Evolutionary conservation across 2,888 invertebrate genomes (phyloP).

Genomic region (Hirtodrosophila confusa): DNA sequence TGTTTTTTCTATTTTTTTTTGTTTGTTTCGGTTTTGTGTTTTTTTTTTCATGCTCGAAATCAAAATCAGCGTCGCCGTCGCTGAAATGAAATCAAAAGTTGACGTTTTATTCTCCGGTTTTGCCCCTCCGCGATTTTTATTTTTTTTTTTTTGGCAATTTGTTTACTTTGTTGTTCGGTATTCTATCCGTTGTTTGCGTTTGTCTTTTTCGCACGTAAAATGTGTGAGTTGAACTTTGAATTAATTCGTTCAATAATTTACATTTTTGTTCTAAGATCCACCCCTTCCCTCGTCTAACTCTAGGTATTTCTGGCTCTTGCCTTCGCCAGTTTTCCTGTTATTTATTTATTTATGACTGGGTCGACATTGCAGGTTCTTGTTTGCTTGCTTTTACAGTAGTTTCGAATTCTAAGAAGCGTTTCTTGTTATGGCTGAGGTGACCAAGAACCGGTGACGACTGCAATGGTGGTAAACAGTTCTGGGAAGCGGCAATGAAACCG

Average conservation of each 20-base stretch:
- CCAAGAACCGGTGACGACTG: slow-evolving; percentile 39
- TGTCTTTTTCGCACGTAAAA: slow-evolving; percentile 67
- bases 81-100: slow-evolving; percentile 62
- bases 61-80: slow-evolving; percentile 42
- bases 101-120: slow-evolving; percentile 25
- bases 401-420: slow-evolving; percentile 45
- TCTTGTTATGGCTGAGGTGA: slow-evolving; percentile 32
- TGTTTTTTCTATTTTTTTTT: slow-evolving; percentile 33
- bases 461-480: slow-evolving; percentile 53
- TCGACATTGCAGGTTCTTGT: slow-evolving; percentile 58
- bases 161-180: slow-evolving; percentile 27
- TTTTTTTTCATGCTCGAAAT: slow-evolving; percentile 29
- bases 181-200: slow-evolving; percentile 47
- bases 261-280: slow-evolving; percentile 37
- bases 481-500: slow-evolving; percentile 62
- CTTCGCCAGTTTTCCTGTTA: slow-evolving; percentile 37
- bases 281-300: slow-evolving; percentile 5
- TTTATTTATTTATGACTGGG: slow-evolving; percentile 62
- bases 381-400: slow-evolving; percentile 25
- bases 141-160: slow-evolving; percentile 23
- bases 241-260: slow-evolving; percentile 78
- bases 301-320: slow-evolving; percentile 19
- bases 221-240: slow-evolving; percentile 78
- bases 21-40: not conserved
- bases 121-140: slow-evolving; percentile 34